Percentiles rank a stretch among this genome's conserved stretches.
Conservation (phyloP, 23 tunicate species). For the Trididemnum miniatum region DNA sequence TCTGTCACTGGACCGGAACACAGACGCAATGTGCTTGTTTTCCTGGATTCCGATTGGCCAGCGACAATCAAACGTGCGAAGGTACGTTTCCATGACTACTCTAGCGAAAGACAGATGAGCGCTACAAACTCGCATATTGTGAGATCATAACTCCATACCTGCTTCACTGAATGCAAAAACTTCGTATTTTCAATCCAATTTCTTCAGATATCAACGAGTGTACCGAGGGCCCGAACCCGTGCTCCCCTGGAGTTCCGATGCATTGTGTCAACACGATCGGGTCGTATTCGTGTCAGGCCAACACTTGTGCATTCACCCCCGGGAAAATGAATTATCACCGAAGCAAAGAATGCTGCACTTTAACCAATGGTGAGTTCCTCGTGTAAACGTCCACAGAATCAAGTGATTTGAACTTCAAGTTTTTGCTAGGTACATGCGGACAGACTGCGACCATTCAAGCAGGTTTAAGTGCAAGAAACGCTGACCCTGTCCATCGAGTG, state of each 20-base stretch:
- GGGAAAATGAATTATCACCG: slow-evolving; percentile 47
- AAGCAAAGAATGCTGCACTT: slow-evolving; percentile 40
- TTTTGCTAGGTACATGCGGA: slow-evolving; percentile 36
- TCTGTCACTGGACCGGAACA: slow-evolving; percentile 34
- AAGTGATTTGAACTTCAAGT: neutral
- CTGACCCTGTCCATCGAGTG: slow-evolving; percentile 18
- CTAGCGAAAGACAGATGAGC: neutral
- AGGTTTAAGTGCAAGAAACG: neutral
- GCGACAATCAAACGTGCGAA: slow-evolving; percentile 23
- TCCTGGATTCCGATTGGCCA: slow-evolving; percentile 15
- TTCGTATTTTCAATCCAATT: no score
- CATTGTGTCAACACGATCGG: slow-evolving; percentile 52
- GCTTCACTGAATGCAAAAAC: no score
- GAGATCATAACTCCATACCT: neutral
- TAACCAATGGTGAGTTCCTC: slow-evolving; percentile 34
- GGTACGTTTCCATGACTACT: slow-evolving; percentile 1
- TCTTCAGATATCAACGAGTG: slow-evolving; percentile 58
- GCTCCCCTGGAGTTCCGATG: slow-evolving; percentile 1
- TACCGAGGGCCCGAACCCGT: slow-evolving; percentile 55
- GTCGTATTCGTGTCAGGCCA: slow-evolving; percentile 43
- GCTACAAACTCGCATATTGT: neutral
- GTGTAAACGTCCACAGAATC: neutral
- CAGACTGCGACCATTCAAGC: slow-evolving; percentile 21
- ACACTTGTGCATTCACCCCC: slow-evolving; percentile 16
- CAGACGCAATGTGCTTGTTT: slow-evolving; percentile 4